Percentiles rank a stretch among this genome's conserved stretches.
phyloP scores from a whole-genome alignment of 2,797 vertebrate species.

The Rachycentron canadum region DNA sequence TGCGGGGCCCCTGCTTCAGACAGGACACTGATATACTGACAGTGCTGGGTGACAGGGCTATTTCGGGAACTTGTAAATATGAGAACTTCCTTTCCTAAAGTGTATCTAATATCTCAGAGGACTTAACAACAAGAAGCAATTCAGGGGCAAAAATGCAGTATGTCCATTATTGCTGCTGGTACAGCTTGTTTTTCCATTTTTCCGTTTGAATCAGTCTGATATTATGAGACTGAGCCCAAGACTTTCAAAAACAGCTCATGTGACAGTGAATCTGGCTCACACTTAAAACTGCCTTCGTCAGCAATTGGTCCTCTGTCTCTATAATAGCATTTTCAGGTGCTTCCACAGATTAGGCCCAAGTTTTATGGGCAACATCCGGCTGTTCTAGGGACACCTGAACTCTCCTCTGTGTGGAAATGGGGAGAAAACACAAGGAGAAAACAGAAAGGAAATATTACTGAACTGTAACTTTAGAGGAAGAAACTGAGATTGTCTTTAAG shows the following conservation, averaged over 20 bases:
- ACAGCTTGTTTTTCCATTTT: slow-evolving; percentile 2
- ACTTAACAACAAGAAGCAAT: slow-evolving; percentile 69
- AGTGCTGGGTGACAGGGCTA: slow-evolving; percentile 82
- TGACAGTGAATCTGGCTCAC: not conserved
- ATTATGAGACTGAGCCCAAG: not conserved
- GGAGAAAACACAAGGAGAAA: slow-evolving; percentile 34
- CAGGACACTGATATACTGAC: slow-evolving; percentile 84
- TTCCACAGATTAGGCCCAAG: slow-evolving; percentile 40
- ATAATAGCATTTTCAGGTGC: slow-evolving; percentile 51
- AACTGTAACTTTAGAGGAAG: slow-evolving; percentile 34
- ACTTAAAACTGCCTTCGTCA: not conserved
- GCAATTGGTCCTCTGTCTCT: slow-evolving; percentile 37
- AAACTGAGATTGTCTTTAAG: slow-evolving; percentile 54
- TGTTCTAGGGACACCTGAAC: slow-evolving; percentile 22
- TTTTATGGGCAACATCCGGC: slow-evolving; percentile 50
- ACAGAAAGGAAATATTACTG: slow-evolving; percentile 11
- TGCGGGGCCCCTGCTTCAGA: slow-evolving; percentile 73
- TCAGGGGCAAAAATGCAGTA: slow-evolving; percentile 34
- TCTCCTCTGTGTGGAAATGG: slow-evolving; percentile 34
- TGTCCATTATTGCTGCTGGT: not conserved
- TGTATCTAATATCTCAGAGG: slow-evolving; percentile 77
- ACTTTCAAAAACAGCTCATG: not conserved
- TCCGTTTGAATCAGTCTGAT: not conserved
- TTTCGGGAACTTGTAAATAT: slow-evolving; percentile 86
- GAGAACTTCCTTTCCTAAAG: slow-evolving; percentile 86